Base-by-base conservation (phyloP, 2,888 invertebrate genomes). In the Pollenia amentaria region DNA sequence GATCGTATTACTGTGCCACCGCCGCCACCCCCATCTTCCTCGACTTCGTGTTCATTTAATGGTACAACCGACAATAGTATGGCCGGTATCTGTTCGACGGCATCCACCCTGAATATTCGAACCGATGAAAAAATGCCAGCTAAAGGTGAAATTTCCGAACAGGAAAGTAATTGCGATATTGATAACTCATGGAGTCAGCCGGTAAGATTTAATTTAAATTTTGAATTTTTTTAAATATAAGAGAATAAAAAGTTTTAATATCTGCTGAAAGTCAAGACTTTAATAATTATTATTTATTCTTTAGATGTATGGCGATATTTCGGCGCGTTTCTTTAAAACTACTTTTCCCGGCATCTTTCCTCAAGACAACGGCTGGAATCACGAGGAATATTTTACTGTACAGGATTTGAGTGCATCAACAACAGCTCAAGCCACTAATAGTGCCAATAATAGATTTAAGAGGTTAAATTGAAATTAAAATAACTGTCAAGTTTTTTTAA, bases 51-150 rank as follows among this genome's bases (percentile, higher is more conserved):
- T 2, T 92, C 92, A 6, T 92, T 92, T 51, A 90, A 90, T 9
- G 93, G 93, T 3, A 94, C 94, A 81, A 91, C 93, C 2, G 93
- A 93, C 64, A 92, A 93, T 69, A 92, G 93, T 42, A 88, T 92
- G 83, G 92, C 92, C 1, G 91, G 91, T 3, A 91, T 91, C 4
- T 89, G 89, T 65, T 84, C 87, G 29, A 90, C 90, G 12, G 84
- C 89, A 4, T 90, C 88, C 38, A 94, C 95, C 89, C 93, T 97
- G 65, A 96, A 97, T 91, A 97, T 97, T 90, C 95, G 97, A 89
- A 96, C 97, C 0, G 97, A 97, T 91, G 97, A 97, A 92, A 95
- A 96, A 88, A 97, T 97, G 97, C 97, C 97, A 51, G 96, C 97
- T 0, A 95, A 97, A 87, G 97, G 97, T 1, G 97, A 97, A 93